phyloP scores from a whole-genome alignment of 2,113 vertebrate species.

The Girardinichthys multiradiatus region DNA sequence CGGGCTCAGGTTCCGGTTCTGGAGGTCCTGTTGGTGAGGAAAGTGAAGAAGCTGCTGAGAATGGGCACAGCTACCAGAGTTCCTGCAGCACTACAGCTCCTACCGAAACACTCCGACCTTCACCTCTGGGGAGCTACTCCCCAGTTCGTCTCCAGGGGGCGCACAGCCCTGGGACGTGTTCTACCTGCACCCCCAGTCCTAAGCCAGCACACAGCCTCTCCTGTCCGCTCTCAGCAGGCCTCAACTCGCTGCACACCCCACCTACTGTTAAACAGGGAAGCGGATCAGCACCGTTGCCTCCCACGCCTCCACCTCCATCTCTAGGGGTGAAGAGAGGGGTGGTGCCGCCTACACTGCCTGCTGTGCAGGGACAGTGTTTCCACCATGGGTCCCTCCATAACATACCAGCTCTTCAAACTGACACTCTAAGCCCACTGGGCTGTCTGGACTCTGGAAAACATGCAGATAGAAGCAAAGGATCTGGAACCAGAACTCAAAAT shows the following conservation, averaged over 20 bases:
- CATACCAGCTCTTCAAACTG: constrained; percentile 67
- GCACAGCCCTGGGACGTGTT: constrained; percentile 83
- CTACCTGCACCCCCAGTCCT: constrained; percentile 82
- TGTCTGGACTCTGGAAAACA: constrained; percentile 70
- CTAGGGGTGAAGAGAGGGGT: constrained; percentile 61
- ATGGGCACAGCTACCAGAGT: constrained; percentile 77
- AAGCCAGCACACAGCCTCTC: constrained; percentile 76
- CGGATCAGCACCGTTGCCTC: neutral
- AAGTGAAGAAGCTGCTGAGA: constrained; percentile 76
- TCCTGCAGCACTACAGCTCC: constrained; percentile 30
- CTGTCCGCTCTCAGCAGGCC: constrained; percentile 72
- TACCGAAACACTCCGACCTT: constrained; percentile 85
- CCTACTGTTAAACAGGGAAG: constrained; percentile 21
- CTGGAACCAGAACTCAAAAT: constrained; percentile 80
- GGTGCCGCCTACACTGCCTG: constrained; percentile 36
- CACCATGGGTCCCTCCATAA: constrained; percentile 72
- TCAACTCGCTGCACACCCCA: constrained; percentile 45
- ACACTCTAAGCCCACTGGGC: constrained; percentile 70
- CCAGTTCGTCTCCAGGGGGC: constrained; percentile 85
- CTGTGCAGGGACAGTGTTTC: constrained; percentile 78
- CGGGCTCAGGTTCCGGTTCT: constrained; percentile 30
- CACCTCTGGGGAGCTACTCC: constrained; percentile 94
- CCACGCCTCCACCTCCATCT: constrained; percentile 56
- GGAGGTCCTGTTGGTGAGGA: constrained; percentile 43
- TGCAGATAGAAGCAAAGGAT: constrained; percentile 72